Percentiles rank a stretch among this genome's conserved stretches.
These are phyloP conservation scores for Loris lydekkerianus DNA, from an alignment of 2,797 vertebrate species.

Conservation along the genomic window DNA sequence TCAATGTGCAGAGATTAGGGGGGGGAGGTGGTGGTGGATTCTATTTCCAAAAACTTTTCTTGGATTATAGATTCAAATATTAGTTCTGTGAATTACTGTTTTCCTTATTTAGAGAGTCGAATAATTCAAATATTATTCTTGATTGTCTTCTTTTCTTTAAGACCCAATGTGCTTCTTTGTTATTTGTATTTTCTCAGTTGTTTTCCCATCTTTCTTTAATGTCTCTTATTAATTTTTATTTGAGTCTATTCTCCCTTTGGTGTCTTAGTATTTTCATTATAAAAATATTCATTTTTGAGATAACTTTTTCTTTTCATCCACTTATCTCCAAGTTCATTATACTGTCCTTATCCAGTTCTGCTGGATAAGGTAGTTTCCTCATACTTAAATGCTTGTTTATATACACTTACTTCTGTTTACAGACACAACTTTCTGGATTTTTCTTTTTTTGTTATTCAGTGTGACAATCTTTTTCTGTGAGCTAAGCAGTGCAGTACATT, in stretches of 20 bases:
- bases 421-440: background rate
- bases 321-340: background rate
- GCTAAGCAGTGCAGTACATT: background rate
- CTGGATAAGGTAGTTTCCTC: background rate
- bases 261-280: background rate
- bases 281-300: background rate
- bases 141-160: background rate
- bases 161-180: background rate
- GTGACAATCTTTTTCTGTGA: background rate
- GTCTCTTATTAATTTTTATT: background rate
- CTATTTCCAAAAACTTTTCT: background rate
- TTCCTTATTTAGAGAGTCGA: background rate
- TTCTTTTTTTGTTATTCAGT: background rate
- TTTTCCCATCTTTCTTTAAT: background rate
- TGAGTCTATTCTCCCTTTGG: background rate
- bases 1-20: background rate
- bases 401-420: background rate
- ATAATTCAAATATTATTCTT: background rate
- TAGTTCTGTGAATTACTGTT: background rate
- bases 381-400: background rate
- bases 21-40: background rate
- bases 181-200: background rate
- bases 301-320: constrained; percentile 18
- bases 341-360: background rate
- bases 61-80: background rate